These are phyloP conservation scores for Speoplatyrhinus poulsoni DNA, from an alignment of 2,113 vertebrate genomes.

Conservation along the genomic window DNA sequence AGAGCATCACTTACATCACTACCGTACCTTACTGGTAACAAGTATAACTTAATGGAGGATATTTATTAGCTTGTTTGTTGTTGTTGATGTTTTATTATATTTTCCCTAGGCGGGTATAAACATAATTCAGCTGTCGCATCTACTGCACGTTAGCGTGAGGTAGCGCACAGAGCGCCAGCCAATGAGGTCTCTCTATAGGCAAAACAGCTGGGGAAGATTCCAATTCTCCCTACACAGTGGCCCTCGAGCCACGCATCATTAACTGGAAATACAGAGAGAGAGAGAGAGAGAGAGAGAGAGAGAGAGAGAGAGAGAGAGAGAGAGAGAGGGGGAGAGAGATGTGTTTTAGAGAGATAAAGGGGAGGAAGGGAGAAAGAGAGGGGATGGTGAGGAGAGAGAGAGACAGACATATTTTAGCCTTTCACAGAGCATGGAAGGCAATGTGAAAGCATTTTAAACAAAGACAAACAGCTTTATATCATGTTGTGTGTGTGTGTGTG, in stretches of 20 bases:
- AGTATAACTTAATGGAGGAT: background rate
- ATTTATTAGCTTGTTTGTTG: too few species aligned
- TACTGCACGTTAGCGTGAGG: background rate
- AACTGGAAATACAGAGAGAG: constrained; percentile 67
- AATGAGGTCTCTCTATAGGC: constrained; percentile 63
- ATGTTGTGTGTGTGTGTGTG: too few species aligned
- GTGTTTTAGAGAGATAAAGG: too few species aligned
- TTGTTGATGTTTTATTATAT: too few species aligned
- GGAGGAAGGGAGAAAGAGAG: background rate
- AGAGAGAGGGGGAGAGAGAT: background rate
- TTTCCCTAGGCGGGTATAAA: background rate
- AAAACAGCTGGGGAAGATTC: constrained; percentile 90
- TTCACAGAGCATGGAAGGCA: background rate
- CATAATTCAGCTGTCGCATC: background rate
- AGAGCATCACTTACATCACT: too few species aligned
- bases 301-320: background rate
- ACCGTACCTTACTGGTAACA: too few species aligned
- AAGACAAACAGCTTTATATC: too few species aligned
- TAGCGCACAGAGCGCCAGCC: background rate
- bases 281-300: background rate
- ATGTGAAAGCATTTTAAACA: too few species aligned
- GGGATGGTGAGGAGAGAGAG: background rate
- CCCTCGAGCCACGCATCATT: constrained; percentile 91
- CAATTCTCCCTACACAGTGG: constrained; percentile 74
- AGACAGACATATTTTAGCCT: background rate